These are phyloP conservation scores for Hipparchia semele DNA, from an alignment of 2,888 invertebrate genomes.

Conservation along the genomic window DNA sequence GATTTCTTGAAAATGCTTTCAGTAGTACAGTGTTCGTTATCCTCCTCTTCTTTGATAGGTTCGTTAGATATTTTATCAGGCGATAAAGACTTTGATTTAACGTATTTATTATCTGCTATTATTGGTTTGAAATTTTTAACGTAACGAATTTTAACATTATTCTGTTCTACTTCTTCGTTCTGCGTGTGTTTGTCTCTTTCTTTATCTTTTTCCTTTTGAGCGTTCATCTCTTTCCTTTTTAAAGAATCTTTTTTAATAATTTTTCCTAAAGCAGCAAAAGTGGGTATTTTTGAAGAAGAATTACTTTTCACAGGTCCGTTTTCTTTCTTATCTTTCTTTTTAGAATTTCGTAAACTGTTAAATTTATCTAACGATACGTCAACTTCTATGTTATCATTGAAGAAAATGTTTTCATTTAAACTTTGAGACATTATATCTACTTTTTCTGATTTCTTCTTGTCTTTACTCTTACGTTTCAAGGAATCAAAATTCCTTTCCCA, in stretches of 20 bases:
- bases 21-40: constrained; percentile 30
- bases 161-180: constrained; percentile 54
- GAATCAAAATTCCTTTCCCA: constrained; percentile 82
- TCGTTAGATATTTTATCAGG: constrained; percentile 65
- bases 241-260: constrained; percentile 79
- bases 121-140: constrained; percentile 69
- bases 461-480: constrained; percentile 66
- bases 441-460: constrained; percentile 72
- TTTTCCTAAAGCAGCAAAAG: constrained; percentile 76
- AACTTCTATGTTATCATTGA: constrained; percentile 74
- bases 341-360: constrained; percentile 73
- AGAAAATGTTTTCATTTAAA: constrained; percentile 79
- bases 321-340: constrained; percentile 67
- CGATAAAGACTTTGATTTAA: constrained; percentile 71
- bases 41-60: constrained; percentile 60
- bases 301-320: constrained; percentile 67
- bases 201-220: constrained; percentile 47
- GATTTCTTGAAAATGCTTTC: constrained; percentile 19
- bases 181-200: constrained; percentile 26
- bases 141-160: constrained; percentile 57
- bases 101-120: constrained; percentile 69
- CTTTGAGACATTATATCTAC: constrained; percentile 80
- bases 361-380: constrained; percentile 70
- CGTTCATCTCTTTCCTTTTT: constrained; percentile 58
- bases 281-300: constrained; percentile 78